phyloP scores from a whole-genome alignment of 2,113 vertebrate species.

The Myotis yumanensis region DNA sequence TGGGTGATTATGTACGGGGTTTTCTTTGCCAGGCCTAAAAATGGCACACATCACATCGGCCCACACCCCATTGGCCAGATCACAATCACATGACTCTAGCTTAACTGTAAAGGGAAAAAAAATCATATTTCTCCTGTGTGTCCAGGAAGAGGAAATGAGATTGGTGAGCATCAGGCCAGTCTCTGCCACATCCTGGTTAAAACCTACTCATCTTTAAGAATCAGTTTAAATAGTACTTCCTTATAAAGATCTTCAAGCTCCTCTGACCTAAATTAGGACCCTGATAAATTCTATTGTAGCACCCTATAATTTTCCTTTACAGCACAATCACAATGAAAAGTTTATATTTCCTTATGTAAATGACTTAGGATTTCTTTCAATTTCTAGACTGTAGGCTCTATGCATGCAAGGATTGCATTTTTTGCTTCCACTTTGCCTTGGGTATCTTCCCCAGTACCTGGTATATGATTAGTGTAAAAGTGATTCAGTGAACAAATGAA shows the following conservation, averaged over 20 bases:
- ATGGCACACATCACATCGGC: background rate
- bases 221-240: constrained; percentile 23
- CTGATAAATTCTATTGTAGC: background rate
- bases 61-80: background rate
- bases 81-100: background rate
- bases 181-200: constrained; percentile 64
- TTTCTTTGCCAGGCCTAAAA: constrained; percentile 16
- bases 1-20: background rate
- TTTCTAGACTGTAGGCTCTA: background rate
- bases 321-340: background rate
- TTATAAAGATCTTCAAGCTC: background rate
- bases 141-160: constrained; percentile 72
- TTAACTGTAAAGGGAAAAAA: background rate
- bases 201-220: constrained; percentile 49
- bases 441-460: background rate
- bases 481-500: constrained; percentile 41
- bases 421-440: background rate
- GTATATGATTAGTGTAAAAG: background rate
- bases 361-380: background rate
- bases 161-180: constrained; percentile 34
- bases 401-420: background rate
- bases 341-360: background rate
- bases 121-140: background rate
- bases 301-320: background rate
- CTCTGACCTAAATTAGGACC: background rate